Conservation (phyloP, 2,113 vertebrate genomes). For the Sceloporus undulatus region DNA sequence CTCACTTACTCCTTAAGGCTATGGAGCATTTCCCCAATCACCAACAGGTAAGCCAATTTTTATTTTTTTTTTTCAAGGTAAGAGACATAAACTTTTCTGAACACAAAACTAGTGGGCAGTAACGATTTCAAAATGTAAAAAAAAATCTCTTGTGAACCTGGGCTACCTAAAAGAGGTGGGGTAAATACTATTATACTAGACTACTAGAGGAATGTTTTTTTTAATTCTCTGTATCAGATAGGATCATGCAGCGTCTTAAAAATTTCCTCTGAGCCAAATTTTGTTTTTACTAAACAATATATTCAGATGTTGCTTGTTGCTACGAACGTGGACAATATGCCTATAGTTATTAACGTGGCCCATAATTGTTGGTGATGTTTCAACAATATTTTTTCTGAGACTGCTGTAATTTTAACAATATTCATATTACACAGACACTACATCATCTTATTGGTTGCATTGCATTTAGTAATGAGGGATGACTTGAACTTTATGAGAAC, state of each 20-base stretch:
- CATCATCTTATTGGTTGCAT: neutral
- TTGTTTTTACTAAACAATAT: too few species aligned
- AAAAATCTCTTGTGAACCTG: neutral
- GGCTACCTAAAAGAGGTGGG: neutral
- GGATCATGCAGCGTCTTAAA: neutral
- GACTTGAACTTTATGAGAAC: neutral
- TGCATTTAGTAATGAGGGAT: neutral
- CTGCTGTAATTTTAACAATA: neutral
- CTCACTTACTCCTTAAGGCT: constrained; percentile 94
- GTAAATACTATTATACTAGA: neutral
- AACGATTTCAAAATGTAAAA: neutral
- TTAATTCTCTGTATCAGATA: neutral
- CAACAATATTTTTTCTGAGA: neutral
- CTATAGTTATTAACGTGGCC: too few species aligned
- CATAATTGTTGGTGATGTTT: neutral
- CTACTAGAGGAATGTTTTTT: neutral
- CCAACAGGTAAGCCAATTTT: constrained; percentile 82
- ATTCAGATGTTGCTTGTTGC: neutral
- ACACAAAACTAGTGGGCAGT: neutral
- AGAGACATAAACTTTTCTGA: neutral
- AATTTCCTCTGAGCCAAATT: neutral
- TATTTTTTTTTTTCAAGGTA: neutral
- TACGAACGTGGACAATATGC: neutral
- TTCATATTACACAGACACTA: neutral
- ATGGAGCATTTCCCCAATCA: constrained; percentile 99